Evolutionary conservation across 2,797 vertebrate genomes (phyloP).

Genomic region (Philypnodon macrostomus): DNA sequence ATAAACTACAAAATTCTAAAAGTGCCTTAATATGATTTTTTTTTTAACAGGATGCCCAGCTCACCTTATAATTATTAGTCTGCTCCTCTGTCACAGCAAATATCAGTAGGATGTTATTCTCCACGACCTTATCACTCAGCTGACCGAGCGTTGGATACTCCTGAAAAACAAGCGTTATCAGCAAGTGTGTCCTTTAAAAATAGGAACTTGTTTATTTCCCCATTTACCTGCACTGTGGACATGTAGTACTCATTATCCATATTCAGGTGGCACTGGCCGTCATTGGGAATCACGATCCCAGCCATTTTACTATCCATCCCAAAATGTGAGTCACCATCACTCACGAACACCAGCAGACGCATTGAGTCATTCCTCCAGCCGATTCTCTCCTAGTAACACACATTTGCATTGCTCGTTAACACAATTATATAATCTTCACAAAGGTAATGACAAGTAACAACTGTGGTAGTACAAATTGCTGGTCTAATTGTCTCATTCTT

Average conservation of each 20-base stretch:
- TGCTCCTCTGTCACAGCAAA: slow-evolving; percentile 90
- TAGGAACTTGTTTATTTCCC: background rate
- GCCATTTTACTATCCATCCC: slow-evolving; percentile 98
- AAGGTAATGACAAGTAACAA: background rate
- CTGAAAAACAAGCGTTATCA: slow-evolving; percentile 57
- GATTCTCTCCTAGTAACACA: slow-evolving; percentile 86
- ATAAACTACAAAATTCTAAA: no score
- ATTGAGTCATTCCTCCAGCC: slow-evolving; percentile 97
- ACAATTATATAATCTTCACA: background rate
- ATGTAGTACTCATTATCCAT: slow-evolving; percentile 91
- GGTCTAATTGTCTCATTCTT: slow-evolving; percentile 33
- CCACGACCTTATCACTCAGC: slow-evolving; percentile 92
- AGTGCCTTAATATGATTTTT: no score
- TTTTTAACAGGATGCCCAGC: background rate
- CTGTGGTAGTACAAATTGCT: background rate
- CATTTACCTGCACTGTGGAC: slow-evolving; percentile 85
- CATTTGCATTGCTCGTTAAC: slow-evolving; percentile 15
- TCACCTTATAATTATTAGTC: slow-evolving; percentile 87
- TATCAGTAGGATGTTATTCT: slow-evolving; percentile 95
- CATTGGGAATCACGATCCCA: slow-evolving; percentile 95
- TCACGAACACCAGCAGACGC: slow-evolving; percentile 94
- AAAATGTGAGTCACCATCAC: slow-evolving; percentile 94
- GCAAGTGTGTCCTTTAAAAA: background rate
- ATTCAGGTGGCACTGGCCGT: slow-evolving; percentile 93
- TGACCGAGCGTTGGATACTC: slow-evolving; percentile 96